These are phyloP conservation scores for Aurelia sp. DNA, from an alignment of 30 jellyfish, hydroid and myxozoan species.

Conservation along the genomic window DNA sequence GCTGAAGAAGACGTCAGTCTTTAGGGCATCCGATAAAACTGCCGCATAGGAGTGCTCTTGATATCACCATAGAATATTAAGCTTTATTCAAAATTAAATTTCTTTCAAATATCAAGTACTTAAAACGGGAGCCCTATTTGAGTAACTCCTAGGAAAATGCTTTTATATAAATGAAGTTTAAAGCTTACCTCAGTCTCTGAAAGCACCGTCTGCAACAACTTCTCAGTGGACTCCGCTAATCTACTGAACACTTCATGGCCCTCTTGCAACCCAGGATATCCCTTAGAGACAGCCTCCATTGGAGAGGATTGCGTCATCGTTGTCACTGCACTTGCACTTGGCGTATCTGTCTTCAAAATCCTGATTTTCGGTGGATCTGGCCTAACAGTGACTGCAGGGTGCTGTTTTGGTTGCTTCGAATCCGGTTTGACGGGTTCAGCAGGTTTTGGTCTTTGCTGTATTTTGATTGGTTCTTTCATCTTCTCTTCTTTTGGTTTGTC, in stretches of 20 bases:
- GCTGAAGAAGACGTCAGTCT: too few relatives aligned
- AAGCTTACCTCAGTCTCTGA: constrained; percentile 89
- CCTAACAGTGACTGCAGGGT: constrained; percentile 12
- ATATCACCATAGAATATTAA: too few relatives aligned
- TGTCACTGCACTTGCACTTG: constrained; percentile 52
- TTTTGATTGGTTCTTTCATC: constrained; percentile 65
- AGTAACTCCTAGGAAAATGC: background rate
- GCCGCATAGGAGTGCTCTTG: too few relatives aligned
- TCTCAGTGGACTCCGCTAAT: constrained; percentile 95
- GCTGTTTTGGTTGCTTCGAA: constrained; percentile 23
- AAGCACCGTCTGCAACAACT: constrained; percentile 88
- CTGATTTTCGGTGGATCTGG: constrained; percentile 78
- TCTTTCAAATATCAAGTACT: too few relatives aligned
- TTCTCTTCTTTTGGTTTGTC: constrained; percentile 45
- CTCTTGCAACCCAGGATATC: constrained; percentile 71
- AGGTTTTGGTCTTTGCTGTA: constrained; percentile 70
- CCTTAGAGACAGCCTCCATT: constrained; percentile 57
- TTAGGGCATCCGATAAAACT: too few relatives aligned
- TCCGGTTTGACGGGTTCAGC: constrained; percentile 21
- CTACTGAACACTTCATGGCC: constrained; percentile 84
- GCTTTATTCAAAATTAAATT: too few relatives aligned
- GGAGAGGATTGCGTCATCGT: constrained; percentile 75
- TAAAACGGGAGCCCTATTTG: too few relatives aligned
- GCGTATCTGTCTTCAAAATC: constrained; percentile 67
- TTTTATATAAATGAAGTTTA: background rate